Evolutionary conservation across 2,888 invertebrate species (phyloP).

Genomic region (Xylocampa areola): DNA sequence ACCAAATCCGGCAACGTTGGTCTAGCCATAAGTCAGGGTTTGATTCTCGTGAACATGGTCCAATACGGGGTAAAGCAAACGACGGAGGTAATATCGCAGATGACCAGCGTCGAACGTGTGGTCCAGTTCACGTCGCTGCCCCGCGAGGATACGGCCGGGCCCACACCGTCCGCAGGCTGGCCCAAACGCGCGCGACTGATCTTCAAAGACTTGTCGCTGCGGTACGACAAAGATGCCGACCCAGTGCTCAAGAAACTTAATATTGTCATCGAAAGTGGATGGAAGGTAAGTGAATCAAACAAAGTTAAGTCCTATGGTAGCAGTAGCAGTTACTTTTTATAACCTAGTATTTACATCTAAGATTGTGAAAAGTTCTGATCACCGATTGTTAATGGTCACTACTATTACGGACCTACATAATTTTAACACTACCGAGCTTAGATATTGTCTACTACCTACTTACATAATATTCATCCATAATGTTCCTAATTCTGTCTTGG

Average conservation of each 20-base stretch:
- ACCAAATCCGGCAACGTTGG: slow-evolving; percentile 92
- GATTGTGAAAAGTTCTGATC: too few species aligned
- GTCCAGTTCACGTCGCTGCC: slow-evolving; percentile 94
- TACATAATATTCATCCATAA: too few species aligned
- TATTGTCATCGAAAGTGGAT: slow-evolving; percentile 90
- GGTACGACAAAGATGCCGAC: slow-evolving; percentile 90
- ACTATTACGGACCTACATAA: too few species aligned
- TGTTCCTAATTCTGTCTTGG: too few species aligned
- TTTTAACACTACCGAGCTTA: too few species aligned
- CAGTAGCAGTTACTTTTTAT: too few species aligned
- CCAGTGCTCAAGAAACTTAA: slow-evolving; percentile 92
- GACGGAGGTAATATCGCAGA: slow-evolving; percentile 93
- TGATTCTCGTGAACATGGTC: slow-evolving; percentile 94
- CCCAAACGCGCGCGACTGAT: slow-evolving; percentile 90
- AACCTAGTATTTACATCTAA: too few species aligned
- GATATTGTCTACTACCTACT: too few species aligned
- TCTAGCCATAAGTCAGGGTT: slow-evolving; percentile 92
- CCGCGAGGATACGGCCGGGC: slow-evolving; percentile 92
- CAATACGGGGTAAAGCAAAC: slow-evolving; percentile 95
- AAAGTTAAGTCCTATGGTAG: too few species aligned
- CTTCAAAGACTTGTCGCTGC: slow-evolving; percentile 91
- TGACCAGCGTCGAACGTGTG: slow-evolving; percentile 95
- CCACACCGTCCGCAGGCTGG: slow-evolving; percentile 90
- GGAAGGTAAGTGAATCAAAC: slow-evolving; percentile 91
- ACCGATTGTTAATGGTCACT: too few species aligned